phyloP scores from a whole-genome alignment of 2,888 invertebrate genomes.

The Chloroclystis v-ata region DNA sequence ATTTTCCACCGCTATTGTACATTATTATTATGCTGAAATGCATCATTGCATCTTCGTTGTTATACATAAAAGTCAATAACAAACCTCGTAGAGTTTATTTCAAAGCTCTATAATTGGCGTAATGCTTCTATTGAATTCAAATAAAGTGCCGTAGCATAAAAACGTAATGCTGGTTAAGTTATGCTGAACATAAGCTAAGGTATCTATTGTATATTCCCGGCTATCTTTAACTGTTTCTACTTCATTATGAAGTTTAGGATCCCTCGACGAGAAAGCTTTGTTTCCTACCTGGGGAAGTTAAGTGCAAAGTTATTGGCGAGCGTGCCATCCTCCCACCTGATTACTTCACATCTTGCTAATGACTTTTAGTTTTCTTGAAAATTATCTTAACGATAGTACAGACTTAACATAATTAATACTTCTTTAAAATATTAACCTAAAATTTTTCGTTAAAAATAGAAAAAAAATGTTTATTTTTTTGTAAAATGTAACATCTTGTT shows the following conservation, averaged over 20 bases:
- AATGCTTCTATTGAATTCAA: no score
- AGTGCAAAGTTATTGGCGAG: conserved; percentile 45
- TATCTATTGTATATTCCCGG: background rate
- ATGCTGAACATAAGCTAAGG: background rate
- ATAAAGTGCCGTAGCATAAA: no score
- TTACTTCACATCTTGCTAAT: conserved; percentile 47
- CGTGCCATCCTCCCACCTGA: conserved; percentile 42
- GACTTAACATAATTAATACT: no score
- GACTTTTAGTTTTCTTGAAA: conserved; percentile 48
- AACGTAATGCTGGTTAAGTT: background rate
- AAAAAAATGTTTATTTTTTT: no score
- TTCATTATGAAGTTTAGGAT: conserved; percentile 10
- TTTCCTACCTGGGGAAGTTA: conserved; percentile 35
- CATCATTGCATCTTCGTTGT: no score
- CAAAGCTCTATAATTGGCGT: no score
- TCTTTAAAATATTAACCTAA: no score
- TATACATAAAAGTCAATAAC: no score
- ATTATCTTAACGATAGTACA: no score
- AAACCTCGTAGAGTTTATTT: no score
- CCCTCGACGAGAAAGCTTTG: conserved; percentile 11
- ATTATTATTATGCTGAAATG: no score
- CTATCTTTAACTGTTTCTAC: conserved; percentile 9
- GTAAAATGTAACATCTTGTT: conserved; percentile 8
- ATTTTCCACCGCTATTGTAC: conserved; percentile 12
- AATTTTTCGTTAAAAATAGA: no score